Conservation (phyloP, 2,888 invertebrate species). For the Trachelus iudaicus region DNA sequence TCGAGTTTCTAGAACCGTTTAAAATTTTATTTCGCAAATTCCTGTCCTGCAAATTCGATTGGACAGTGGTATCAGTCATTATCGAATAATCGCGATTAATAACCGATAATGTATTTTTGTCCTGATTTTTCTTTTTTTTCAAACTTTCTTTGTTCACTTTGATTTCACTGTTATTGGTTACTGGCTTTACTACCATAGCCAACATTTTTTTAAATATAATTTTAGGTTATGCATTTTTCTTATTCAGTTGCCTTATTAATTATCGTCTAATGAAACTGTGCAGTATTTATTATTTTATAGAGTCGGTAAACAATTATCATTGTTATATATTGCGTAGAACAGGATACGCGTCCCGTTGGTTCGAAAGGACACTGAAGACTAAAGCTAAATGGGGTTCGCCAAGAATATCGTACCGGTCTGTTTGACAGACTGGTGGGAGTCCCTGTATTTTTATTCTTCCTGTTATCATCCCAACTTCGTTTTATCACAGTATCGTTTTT, state of each 20-base stretch:
- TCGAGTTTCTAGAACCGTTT: not conserved
- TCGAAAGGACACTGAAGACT: not conserved
- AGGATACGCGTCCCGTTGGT: not conserved
- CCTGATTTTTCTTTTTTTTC: not conserved
- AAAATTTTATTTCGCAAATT: not conserved
- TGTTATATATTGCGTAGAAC: not conserved
- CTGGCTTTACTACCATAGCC: not conserved
- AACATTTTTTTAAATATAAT: not conserved
- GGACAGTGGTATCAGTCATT: conserved; percentile 29
- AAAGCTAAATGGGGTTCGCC: not conserved
- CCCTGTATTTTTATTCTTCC: not conserved
- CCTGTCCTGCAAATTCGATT: not conserved
- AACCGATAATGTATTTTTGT: not conserved
- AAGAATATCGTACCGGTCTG: not conserved
- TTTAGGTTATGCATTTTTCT: not conserved
- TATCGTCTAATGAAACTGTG: not conserved
- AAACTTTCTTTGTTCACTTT: not conserved
- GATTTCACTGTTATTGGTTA: not conserved
- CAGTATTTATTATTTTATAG: not conserved
- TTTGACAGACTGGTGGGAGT: not conserved
- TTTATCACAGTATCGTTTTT: not conserved
- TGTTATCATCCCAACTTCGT: not conserved
- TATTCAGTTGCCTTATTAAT: not conserved
- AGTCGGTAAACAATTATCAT: not conserved
- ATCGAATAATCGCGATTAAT: conserved; percentile 25